Percentiles rank a stretch among this genome's conserved stretches.
phyloP scores from a whole-genome alignment of 2,888 invertebrate genomes.

The Tortrix viridana region DNA sequence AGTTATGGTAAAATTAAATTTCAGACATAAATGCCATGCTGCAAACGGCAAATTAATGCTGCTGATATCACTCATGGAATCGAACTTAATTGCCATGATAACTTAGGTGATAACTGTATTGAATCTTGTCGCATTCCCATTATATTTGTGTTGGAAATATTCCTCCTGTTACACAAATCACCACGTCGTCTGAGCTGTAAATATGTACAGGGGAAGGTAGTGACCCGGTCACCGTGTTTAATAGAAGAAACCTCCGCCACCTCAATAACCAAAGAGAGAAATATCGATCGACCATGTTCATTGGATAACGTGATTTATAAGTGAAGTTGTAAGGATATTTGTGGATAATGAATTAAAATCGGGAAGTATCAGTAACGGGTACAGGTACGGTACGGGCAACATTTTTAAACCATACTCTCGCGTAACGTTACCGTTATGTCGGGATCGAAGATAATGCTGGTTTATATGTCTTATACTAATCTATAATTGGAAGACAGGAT shows the following conservation, averaged over 20 bases:
- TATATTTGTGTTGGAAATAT: conserved; percentile 42
- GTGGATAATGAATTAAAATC: conserved; percentile 25
- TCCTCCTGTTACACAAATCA: conserved; percentile 68
- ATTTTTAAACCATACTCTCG: conserved; percentile 8
- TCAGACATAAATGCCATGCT: neutral
- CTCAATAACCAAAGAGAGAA: conserved; percentile 73
- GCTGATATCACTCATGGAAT: conserved; percentile 13
- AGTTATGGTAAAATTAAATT: neutral
- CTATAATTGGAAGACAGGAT: conserved; percentile 46
- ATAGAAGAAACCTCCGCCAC: conserved; percentile 77
- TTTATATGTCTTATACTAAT: conserved; percentile 14
- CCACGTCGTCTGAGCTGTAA: conserved; percentile 59
- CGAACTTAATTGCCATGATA: conserved; percentile 11
- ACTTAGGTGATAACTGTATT: conserved; percentile 18
- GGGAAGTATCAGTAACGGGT: conserved; percentile 20
- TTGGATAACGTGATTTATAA: conserved; percentile 12
- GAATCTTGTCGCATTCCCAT: conserved; percentile 18
- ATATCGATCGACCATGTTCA: conserved; percentile 39
- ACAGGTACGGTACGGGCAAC: conserved; percentile 12
- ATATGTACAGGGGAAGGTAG: conserved; percentile 69
- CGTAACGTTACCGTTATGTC: conserved; percentile 18
- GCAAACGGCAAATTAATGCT: conserved; percentile 1
- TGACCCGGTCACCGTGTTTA: conserved; percentile 73
- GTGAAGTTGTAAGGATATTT: conserved; percentile 27
- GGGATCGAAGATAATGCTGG: conserved; percentile 8